Conservation (phyloP, 1,140 invertebrate genomes). For the Zaprionus africanus region DNA sequence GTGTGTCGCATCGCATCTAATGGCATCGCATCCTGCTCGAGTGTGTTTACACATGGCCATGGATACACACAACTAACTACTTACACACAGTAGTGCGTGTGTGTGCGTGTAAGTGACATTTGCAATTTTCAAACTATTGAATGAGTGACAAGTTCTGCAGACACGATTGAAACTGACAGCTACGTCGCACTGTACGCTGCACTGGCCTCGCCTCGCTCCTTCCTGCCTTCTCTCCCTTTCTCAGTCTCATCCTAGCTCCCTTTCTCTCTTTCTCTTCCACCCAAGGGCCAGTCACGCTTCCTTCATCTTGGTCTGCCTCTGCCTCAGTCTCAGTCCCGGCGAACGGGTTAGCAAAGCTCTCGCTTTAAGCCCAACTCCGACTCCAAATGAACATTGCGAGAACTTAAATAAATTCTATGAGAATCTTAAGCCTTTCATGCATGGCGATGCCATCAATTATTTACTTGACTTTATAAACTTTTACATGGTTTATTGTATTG, state of each 20-base stretch:
- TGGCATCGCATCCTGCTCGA: conserved; percentile 55
- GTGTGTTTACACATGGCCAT: conserved; percentile 54
- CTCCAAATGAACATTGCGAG: conserved; percentile 19
- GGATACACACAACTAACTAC: conserved; percentile 28
- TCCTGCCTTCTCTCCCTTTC: neutral
- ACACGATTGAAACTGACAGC: conserved; percentile 84
- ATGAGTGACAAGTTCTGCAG: conserved; percentile 84
- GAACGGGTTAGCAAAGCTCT: conserved; percentile 7
- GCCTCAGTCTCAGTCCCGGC: neutral
- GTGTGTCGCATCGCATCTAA: neutral
- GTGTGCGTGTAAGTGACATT: conserved; percentile 80
- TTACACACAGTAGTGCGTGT: conserved; percentile 35
- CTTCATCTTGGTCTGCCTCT: conserved; percentile 2
- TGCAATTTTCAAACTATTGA: conserved; percentile 84
- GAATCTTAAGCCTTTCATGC: conserved; percentile 5
- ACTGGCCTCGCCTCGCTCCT: neutral
- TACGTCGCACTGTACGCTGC: conserved; percentile 31
- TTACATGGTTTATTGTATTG: neutral
- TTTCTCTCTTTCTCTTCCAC: conserved; percentile 4
- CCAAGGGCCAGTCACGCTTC: conserved; percentile 25
- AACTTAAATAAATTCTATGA: conserved; percentile 23
- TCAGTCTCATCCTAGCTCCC: neutral
- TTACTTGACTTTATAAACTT: conserved; percentile 17
- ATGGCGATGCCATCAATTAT: conserved; percentile 18
- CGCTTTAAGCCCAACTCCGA: conserved; percentile 4